These are phyloP conservation scores for Ruditapes philippinarum DNA, from an alignment of 1,140 invertebrate genomes.

Conservation along the genomic window DNA sequence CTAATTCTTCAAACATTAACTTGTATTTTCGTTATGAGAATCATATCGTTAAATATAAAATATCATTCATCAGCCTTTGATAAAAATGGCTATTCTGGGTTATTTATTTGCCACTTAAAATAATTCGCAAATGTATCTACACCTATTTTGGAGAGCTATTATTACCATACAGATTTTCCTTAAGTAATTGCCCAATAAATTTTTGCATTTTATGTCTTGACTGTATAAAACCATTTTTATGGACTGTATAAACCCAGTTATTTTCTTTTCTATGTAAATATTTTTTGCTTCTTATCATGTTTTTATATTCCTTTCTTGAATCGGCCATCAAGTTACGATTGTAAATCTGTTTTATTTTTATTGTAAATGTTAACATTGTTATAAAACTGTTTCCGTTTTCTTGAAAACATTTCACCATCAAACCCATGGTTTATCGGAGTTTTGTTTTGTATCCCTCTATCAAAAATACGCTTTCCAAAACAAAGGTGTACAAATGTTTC, in stretches of 20 bases:
- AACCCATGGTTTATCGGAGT: no score
- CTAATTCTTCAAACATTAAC: constrained; percentile 38
- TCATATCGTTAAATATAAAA: constrained; percentile 22
- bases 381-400: no score
- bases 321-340: no score
- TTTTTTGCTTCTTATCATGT: no score
- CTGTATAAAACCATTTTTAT: not conserved
- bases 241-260: no score
- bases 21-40: not conserved
- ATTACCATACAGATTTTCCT: not conserved
- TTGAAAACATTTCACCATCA: constrained; percentile 15
- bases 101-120: constrained; percentile 30
- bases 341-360: not conserved
- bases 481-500: no score
- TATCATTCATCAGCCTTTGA: constrained; percentile 34
- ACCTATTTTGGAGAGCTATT: not conserved
- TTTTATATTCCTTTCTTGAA: no score
- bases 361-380: no score
- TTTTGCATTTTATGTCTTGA: not conserved
- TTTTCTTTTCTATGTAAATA: no score
- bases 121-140: constrained; percentile 15
- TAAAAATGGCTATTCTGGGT: constrained; percentile 14
- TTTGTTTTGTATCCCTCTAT: not conserved
- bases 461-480: not conserved
- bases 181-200: not conserved